phyloP scores from a whole-genome alignment of 2,888 invertebrate genomes.

The Zaprionus obscuricornis region DNA sequence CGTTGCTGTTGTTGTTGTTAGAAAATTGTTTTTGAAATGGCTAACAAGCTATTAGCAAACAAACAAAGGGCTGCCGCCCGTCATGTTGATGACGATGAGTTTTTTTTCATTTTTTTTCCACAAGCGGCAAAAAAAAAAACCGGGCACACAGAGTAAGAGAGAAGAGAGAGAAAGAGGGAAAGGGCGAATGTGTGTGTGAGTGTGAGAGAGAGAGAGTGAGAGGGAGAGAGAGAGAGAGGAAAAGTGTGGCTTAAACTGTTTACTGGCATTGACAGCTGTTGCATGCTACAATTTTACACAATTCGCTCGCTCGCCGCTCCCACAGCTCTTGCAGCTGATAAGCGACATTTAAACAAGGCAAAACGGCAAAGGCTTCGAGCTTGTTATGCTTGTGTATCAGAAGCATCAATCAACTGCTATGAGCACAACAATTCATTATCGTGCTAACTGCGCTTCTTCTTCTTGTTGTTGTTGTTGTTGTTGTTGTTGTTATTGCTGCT shows the following conservation, averaged over 20 bases:
- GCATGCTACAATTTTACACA: slow-evolving; percentile 26
- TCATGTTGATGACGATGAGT: slow-evolving; percentile 51
- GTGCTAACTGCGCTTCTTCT: slow-evolving; percentile 10
- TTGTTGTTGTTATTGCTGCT: slow-evolving; percentile 8
- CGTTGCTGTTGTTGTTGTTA: slow-evolving; percentile 29
- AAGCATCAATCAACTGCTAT: slow-evolving; percentile 47
- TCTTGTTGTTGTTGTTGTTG: slow-evolving; percentile 7
- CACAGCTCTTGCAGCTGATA: slow-evolving; percentile 8
- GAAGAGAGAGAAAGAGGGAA: no score
- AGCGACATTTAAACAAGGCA: slow-evolving; percentile 50
- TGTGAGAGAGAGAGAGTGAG: no score
- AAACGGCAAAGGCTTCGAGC: no score
- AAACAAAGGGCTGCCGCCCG: slow-evolving; percentile 64
- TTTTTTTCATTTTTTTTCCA: slow-evolving; percentile 9
- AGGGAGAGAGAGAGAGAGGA: no score
- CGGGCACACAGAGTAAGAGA: neutral
- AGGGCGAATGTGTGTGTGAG: neutral
- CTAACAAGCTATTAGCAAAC: slow-evolving; percentile 77
- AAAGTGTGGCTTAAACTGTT: neutral
- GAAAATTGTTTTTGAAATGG: slow-evolving; percentile 76
- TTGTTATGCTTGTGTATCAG: neutral
- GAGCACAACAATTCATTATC: slow-evolving; percentile 41
- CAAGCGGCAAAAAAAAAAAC: slow-evolving; percentile 4
- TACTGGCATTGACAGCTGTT: slow-evolving; percentile 42
- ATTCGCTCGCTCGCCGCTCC: no score